Evolutionary conservation across 2,797 vertebrate species (phyloP).

Genomic region (Pangasius sanitwongsei): DNA sequence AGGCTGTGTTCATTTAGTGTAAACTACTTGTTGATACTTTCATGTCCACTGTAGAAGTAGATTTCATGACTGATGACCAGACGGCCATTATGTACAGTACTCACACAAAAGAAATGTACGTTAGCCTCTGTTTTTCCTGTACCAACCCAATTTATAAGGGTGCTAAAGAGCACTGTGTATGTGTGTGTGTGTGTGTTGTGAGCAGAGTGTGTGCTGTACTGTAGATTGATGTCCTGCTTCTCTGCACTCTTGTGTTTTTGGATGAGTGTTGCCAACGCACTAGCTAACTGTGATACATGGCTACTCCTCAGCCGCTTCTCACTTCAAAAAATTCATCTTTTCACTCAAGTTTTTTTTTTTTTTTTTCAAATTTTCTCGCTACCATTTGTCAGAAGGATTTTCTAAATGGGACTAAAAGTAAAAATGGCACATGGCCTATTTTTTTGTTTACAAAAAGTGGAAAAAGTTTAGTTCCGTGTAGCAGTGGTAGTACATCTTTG

Average conservation of each 20-base stretch:
- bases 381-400: constrained; percentile 49
- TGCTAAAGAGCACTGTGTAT: constrained; percentile 12
- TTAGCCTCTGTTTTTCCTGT: not conserved
- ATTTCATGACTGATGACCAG: not conserved
- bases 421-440: constrained; percentile 35
- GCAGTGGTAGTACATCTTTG: not conserved
- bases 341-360: constrained; percentile 73
- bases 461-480: constrained; percentile 2
- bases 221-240: constrained; percentile 56
- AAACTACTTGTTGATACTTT: not conserved
- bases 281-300: constrained; percentile 69
- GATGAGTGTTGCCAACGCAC: constrained; percentile 66
- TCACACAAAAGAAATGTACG: not conserved
- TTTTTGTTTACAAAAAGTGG: not conserved
- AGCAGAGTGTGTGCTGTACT: constrained; percentile 4
- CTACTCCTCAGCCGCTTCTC: constrained; percentile 68
- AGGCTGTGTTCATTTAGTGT: not conserved
- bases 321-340: constrained; percentile 67
- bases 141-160: constrained; percentile 11
- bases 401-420: constrained; percentile 31
- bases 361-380: constrained; percentile 64
- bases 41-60: not conserved
- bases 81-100: not conserved
- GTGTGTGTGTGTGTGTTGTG: constrained; percentile 7
- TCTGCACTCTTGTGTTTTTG: constrained; percentile 45